phyloP scores from a whole-genome alignment of 2,797 vertebrate genomes.

The Sebastes hopkinsi region DNA sequence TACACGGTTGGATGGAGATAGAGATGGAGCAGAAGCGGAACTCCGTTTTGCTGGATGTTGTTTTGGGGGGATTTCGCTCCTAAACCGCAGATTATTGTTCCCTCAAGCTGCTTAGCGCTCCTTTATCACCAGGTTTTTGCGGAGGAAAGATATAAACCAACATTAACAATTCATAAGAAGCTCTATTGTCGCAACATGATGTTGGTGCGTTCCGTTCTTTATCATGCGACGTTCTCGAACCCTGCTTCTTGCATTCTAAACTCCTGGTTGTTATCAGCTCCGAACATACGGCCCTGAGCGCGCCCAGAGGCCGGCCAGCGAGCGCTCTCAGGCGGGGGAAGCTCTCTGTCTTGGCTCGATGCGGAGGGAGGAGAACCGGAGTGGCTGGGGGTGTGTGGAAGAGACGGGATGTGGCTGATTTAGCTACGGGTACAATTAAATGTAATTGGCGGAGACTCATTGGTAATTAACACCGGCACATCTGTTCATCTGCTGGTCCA shows the following conservation, averaged over 20 bases:
- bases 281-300: constrained; percentile 74
- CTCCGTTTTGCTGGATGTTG: constrained; percentile 45
- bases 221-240: constrained; percentile 60
- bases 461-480: constrained; percentile 72
- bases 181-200: constrained; percentile 64
- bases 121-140: constrained; percentile 77
- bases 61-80: constrained; percentile 67
- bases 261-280: constrained; percentile 76
- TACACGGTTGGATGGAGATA: not conserved
- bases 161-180: constrained; percentile 78
- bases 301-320: constrained; percentile 62
- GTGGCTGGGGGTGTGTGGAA: not conserved
- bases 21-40: not conserved
- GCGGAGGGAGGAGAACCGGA: constrained; percentile 41
- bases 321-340: constrained; percentile 53
- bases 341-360: constrained; percentile 43
- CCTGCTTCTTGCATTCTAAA: constrained; percentile 51
- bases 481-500: constrained; percentile 62
- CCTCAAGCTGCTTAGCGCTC: constrained; percentile 74
- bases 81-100: constrained; percentile 80
- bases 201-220: constrained; percentile 56
- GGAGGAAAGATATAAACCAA: constrained; percentile 67
- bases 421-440: constrained; percentile 63
- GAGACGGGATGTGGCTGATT: constrained; percentile 33
- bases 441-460: constrained; percentile 64